Evolutionary conservation across 2,888 invertebrate genomes (phyloP).

Genomic region (Oeneis ivallda): DNA sequence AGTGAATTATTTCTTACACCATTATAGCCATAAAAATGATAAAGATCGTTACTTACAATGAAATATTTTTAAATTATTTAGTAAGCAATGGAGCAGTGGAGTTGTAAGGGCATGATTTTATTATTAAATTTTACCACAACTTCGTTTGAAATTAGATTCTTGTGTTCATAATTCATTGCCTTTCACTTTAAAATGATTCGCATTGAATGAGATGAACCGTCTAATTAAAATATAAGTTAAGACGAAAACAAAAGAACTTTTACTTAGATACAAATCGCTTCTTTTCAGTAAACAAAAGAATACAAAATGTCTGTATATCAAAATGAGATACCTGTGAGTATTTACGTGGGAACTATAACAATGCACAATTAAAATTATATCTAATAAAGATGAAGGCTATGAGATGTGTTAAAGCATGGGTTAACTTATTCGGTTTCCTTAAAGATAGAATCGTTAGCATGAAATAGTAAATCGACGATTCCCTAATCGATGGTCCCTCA

Average conservation of each 20-base stretch:
- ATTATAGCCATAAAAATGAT: too few relatives aligned
- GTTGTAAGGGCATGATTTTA: too few relatives aligned
- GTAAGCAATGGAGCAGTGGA: too few relatives aligned
- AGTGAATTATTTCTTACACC: neutral
- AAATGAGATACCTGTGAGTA: neutral
- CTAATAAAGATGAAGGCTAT: conserved; percentile 1
- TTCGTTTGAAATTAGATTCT: too few relatives aligned
- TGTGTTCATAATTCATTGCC: neutral
- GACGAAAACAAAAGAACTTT: conserved; percentile 1
- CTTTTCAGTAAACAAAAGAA: neutral
- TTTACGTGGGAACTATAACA: neutral
- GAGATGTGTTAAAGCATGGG: neutral
- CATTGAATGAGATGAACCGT: neutral
- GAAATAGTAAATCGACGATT: neutral
- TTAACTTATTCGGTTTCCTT: neutral
- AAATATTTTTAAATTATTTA: too few relatives aligned
- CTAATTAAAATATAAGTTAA: neutral
- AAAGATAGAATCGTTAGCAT: neutral
- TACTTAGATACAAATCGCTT: neutral
- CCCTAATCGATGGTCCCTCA: too few relatives aligned
- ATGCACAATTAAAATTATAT: neutral
- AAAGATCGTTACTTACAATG: too few relatives aligned
- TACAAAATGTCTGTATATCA: neutral
- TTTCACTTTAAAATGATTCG: neutral
- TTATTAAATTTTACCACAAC: too few relatives aligned